Conservation (phyloP, 2,797 vertebrate species). For the Danio choprae region DNA sequence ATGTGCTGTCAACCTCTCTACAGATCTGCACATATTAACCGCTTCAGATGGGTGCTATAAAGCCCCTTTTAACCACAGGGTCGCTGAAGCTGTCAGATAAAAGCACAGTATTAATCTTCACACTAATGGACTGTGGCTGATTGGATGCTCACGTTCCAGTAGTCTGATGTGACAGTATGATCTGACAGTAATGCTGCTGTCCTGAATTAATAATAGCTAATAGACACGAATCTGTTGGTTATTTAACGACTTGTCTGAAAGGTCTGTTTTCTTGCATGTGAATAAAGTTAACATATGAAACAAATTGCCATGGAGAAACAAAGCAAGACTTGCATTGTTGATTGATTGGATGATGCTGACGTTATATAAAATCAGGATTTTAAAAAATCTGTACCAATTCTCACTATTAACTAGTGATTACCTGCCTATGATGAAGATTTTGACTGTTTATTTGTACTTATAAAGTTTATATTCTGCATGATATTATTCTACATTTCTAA, state of each 20-base stretch:
- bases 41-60: constrained; percentile 23
- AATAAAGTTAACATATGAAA: not conserved
- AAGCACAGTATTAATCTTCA: constrained; percentile 27
- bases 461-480: too few relatives aligned
- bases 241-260: not conserved
- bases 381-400: too few relatives aligned
- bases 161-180: not conserved
- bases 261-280: not conserved
- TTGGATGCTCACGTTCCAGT: constrained; percentile 24
- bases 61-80: constrained; percentile 32
- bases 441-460: too few relatives aligned
- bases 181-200: too few relatives aligned
- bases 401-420: too few relatives aligned
- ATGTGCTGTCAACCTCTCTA: constrained; percentile 16
- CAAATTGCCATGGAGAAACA: too few relatives aligned
- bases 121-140: constrained; percentile 15
- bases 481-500: too few relatives aligned
- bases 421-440: too few relatives aligned
- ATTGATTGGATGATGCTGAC: too few relatives aligned
- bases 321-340: too few relatives aligned
- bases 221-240: not conserved
- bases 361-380: too few relatives aligned
- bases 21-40: constrained; percentile 44
- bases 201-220: not conserved
- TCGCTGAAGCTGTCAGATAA: constrained; percentile 39